phyloP scores from a whole-genome alignment of 1,140 invertebrate genomes.

The Luehdorfia chinensis region DNA sequence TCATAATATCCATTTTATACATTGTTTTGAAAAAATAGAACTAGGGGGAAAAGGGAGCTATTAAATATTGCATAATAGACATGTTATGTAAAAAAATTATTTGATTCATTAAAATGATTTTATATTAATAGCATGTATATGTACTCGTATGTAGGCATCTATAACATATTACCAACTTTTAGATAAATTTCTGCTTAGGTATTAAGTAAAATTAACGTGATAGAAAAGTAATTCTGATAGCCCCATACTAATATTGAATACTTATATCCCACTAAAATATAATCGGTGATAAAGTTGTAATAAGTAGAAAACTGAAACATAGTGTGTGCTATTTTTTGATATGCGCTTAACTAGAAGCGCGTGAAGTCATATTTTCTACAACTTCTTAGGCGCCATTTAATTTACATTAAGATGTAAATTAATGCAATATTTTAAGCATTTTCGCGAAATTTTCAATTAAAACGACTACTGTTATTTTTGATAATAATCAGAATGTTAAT shows the following conservation, averaged over 20 bases:
- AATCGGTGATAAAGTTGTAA: not conserved
- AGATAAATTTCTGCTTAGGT: too few species aligned
- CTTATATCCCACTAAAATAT: not conserved
- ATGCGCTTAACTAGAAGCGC: not conserved
- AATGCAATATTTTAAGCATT: conserved; percentile 37
- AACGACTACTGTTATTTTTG: conserved; percentile 68
- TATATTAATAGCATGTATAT: too few species aligned
- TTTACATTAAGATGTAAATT: not conserved
- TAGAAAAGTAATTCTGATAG: not conserved
- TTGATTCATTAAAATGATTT: too few species aligned
- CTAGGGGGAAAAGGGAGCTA: too few species aligned
- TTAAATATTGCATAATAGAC: too few species aligned
- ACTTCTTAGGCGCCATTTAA: not conserved
- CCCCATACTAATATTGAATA: conserved; percentile 5
- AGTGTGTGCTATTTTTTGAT: too few species aligned
- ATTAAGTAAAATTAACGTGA: not conserved
- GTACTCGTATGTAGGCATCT: too few species aligned
- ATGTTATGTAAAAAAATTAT: too few species aligned
- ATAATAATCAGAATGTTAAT: conserved; percentile 71
- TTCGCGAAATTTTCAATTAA: conserved; percentile 49
- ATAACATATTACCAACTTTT: too few species aligned
- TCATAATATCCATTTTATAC: not conserved
- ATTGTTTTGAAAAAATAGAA: too few species aligned
- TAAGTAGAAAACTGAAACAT: not conserved
- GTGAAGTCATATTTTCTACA: not conserved